Evolutionary conservation across 2,797 vertebrate genomes (phyloP), one percentile per base, ranked within the genome.

Genomic region (Spondyliosoma cantharus): DNA sequence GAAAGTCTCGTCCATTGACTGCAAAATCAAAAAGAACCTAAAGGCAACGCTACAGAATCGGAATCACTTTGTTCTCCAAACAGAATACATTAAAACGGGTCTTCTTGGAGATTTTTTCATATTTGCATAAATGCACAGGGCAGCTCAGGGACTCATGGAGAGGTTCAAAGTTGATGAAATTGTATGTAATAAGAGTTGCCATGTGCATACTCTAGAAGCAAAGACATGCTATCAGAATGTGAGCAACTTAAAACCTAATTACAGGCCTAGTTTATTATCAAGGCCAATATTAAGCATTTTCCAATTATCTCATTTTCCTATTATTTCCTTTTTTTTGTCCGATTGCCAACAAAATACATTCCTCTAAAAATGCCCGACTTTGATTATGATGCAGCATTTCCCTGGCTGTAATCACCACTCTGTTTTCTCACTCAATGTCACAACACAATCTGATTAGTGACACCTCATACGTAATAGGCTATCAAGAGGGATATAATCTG

Each of bases 1-100:
- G 64, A 64, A 65, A 58, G 69, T 62, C 68, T 52, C 42, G 67
- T 70, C 37, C 58, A 63, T 43, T 24, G 64, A 71, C 66, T 42
- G 50, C 73, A 63, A 2, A 52, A 37, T 56, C 19, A 20, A 45
- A 20, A 45, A 64, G 25, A 37, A 61, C 37, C 66, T 66, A 22
- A 32, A 37, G 60, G 58, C 46, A 32, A 24, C n/a, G 16, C 22
- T n/a, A 59, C 52, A 15, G 29, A 65, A 74, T 76, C 49, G 1
- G 52, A 73, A 78, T 57, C 19, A 1, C 76, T 71, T 56, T 56
- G 43, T 71, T 81, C 59, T 24, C 13, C 57, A 5, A 29, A 59
- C n/a, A 68, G 48, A 76, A 76, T 53, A 43, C 37, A 72, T 20
- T 6, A 27, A 53, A 54, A 53, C 1, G 22, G 22, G 1, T 63